Conservation (phyloP, 2,888 invertebrate genomes). For the Cephus pygmeus region DNA sequence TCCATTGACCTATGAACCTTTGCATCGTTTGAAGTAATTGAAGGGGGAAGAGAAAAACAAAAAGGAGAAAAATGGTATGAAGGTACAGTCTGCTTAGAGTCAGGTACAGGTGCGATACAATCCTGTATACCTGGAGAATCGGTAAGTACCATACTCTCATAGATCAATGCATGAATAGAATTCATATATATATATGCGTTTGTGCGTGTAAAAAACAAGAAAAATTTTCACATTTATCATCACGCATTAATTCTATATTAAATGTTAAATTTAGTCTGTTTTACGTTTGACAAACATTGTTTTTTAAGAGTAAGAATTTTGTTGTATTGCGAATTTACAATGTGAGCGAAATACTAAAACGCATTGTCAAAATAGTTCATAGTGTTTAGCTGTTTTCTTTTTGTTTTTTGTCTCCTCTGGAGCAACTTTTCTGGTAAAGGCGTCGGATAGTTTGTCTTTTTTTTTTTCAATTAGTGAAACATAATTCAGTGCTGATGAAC, state of each 20-base stretch:
- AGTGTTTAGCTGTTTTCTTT: background rate
- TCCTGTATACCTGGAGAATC: background rate
- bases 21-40: background rate
- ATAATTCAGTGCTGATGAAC: constrained; percentile 20
- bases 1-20: background rate
- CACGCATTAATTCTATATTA: background rate
- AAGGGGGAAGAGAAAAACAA: background rate
- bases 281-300: background rate
- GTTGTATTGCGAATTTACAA: background rate
- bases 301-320: background rate
- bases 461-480: background rate
- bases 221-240: background rate
- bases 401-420: background rate
- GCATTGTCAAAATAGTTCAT: background rate
- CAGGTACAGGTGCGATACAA: background rate
- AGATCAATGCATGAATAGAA: background rate
- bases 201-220: background rate
- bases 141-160: background rate
- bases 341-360: background rate
- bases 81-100: background rate
- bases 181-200: background rate
- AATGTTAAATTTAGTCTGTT: background rate
- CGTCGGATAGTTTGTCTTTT: background rate
- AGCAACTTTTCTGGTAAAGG: background rate
- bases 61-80: background rate